Evolutionary conservation across 1,140 invertebrate species (phyloP).

Genomic region (Tetragonula clypearis): DNA sequence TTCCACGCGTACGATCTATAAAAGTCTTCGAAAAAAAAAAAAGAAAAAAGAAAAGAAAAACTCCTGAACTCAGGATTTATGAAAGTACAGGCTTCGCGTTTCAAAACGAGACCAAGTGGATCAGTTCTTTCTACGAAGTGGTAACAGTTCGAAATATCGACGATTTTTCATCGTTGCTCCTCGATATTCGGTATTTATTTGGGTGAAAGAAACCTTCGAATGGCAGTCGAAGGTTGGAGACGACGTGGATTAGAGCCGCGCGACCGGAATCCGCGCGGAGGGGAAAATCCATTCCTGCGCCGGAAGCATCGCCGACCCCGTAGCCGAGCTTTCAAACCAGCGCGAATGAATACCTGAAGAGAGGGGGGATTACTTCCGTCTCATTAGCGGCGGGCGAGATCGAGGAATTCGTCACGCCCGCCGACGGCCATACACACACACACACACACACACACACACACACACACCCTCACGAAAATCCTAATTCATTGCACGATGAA

Average conservation of each 20-base stretch:
- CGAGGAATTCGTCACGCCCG: conserved; percentile 64
- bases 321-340: conserved; percentile 60
- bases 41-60: too few relatives aligned
- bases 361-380: conserved; percentile 63
- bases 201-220: conserved; percentile 17
- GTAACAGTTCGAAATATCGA: too few relatives aligned
- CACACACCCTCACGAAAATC: conserved; percentile 49
- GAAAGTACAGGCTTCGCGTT: too few relatives aligned
- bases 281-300: conserved; percentile 61
- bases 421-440: conserved; percentile 10
- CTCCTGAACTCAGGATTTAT: too few relatives aligned
- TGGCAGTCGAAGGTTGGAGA: conserved; percentile 54
- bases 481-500: conserved; percentile 58
- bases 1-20: too few relatives aligned
- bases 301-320: conserved; percentile 65
- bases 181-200: too few relatives aligned
- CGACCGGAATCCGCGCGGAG: conserved; percentile 62
- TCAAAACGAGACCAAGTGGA: too few relatives aligned
- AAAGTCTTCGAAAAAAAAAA: too few relatives aligned
- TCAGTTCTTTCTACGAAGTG: too few relatives aligned
- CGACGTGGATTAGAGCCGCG: conserved; percentile 61
- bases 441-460: conserved; percentile 7
- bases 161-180: too few relatives aligned
- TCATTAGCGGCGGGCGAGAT: conserved; percentile 60
- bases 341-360: conserved; percentile 58